Evolutionary conservation across 1,140 invertebrate species (phyloP), one percentile per base, ranked within the genome.

Genomic region (Cardiocondyla obscurior): DNA sequence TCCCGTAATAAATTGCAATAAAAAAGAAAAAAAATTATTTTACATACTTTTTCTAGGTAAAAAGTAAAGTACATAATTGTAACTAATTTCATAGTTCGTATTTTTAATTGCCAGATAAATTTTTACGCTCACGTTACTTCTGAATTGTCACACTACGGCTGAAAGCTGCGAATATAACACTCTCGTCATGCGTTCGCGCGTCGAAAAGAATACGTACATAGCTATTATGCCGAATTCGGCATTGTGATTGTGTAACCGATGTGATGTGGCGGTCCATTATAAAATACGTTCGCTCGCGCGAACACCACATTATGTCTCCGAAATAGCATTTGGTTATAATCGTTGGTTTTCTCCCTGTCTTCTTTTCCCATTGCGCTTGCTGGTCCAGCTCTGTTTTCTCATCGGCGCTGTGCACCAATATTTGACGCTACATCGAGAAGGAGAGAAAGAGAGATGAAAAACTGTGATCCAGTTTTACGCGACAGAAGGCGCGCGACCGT

Each of bases 221-320:
- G 90, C 92, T 89, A 93, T 94, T 94, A 94, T 93, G 90, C 91
- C 90, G 89, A 88, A 93, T 94, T 69, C 93, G 93, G 92, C 90
- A 94, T 94, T 94, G 92, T 94, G 92, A 93, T 93, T 93, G 92
- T 93, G 93, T 93, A 93, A 93, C 92, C 92, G 92, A 92, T 93
- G 92, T 90, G 91, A 93, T 90, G 91, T 93, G 92, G 92, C 91
- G n/a, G n/a, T 93, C 93, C 89, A 93, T 94, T 94, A 93, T 93
- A 89, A 89, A 83, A 89, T 85, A 87, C 88, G 89, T 81, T 73
- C 60, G 19, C 55, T 62, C 33, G 58, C 73, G 42, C 77, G 87
- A 62, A 81, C 79, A 81, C 85, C 51, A 67, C 86, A 90, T 90
- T 91, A 91, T 91, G 82, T 86, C 83, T 79, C 76, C 79, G 73